Conservation (phyloP, 1,140 invertebrate species). For the Aporrectodea caliginosa region DNA sequence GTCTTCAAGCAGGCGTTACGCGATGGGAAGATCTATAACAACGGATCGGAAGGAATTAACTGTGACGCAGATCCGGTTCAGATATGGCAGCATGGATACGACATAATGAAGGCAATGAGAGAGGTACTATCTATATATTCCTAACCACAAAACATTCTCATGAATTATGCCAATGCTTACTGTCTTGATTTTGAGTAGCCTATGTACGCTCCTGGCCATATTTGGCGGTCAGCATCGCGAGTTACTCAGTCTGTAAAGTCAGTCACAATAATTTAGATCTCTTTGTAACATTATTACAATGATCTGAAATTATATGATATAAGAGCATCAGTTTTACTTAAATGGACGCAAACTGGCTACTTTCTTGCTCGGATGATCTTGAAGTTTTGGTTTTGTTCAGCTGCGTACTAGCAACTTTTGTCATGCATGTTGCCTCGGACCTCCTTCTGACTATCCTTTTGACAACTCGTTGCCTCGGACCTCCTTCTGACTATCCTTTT, state of each 20-base stretch:
- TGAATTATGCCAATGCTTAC: conserved; percentile 37
- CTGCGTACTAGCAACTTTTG: no score
- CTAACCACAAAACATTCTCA: no score
- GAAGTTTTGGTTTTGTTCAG: no score
- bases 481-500: no score
- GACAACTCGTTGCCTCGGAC: no score
- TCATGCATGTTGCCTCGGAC: no score
- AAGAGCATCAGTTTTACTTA: no score
- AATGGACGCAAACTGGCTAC: no score
- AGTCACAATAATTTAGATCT: neutral
- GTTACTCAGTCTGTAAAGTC: neutral
- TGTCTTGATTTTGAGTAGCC: neutral
- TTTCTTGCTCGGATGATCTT: no score
- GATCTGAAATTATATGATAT: no score
- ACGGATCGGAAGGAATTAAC: conserved; percentile 69
- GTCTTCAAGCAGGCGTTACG: neutral
- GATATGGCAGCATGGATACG: conserved; percentile 81
- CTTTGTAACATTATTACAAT: no score
- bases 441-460: no score
- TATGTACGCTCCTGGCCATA: neutral
- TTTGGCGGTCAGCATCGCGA: neutral
- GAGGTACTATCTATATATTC: conserved; percentile 72
- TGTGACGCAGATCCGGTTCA: conserved; percentile 77
- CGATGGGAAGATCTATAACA: conserved; percentile 60
- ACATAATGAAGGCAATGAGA: conserved; percentile 75